Base-by-base conservation (phyloP, 1,140 invertebrate species). In the Proales similis region DNA sequence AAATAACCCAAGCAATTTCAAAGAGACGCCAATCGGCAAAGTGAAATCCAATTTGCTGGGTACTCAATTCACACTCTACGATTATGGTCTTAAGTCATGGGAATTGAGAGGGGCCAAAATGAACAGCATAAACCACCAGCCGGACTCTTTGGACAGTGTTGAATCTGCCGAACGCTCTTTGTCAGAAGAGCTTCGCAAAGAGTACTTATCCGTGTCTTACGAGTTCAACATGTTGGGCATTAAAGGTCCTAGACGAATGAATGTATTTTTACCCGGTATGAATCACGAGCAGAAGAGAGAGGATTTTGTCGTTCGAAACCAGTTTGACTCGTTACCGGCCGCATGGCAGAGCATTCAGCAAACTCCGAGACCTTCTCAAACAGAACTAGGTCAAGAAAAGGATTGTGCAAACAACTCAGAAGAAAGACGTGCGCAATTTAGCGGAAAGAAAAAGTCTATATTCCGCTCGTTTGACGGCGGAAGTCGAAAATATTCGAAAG, bases 201-300 rank as follows among this genome's bases (percentile, higher is more conserved):
- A 57, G 14, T 61, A 20, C 26, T 11, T 11, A 14, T 61, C 14
- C 7, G 19, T 46, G 38, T 5, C 17, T 30, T 61, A 61, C 6
- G 39, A 33, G 11, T 45, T 30, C 12, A 61, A 61, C 47, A 24
- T 61, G 7, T 14, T 61, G 11, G 57, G 57, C n/a, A 22, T 61
- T 2, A 61, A 61, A 30, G 57, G 57, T 22, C 57, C 57, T 11
- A 61, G 57, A 46, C 26, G 32, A 4, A 46, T 61, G 39, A 61
- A 19, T 30, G n/a, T 45, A n/a, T 32, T 61, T 3, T 33, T 46
- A 0, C 57, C 57, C 14, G 51, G 51, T 24, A 57, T 57, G 51
- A 29, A 57, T 14, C 36, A 57, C 9, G 45, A 39, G 30, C 45
- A 12, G 27, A 19, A 17, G 9, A 39, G 51, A 39, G 51, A 57